Evolutionary conservation across 2,797 vertebrate genomes (phyloP).

Genomic region (Holocentrus rufus): DNA sequence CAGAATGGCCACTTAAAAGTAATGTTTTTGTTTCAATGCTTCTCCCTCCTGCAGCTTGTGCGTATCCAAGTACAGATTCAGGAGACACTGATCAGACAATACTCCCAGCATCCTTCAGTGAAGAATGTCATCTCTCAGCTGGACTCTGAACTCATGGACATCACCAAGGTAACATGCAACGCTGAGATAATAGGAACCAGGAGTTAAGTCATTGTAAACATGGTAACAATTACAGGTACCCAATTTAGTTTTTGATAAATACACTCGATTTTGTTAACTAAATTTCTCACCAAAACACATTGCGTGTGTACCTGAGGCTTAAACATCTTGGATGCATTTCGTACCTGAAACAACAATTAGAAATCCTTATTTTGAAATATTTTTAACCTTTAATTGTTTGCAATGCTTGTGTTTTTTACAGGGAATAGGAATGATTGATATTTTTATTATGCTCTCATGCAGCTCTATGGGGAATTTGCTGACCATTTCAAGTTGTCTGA

Average conservation of each 20-base stretch:
- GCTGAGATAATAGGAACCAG: background rate
- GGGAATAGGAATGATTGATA: too few relatives aligned
- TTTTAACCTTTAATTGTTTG: too few relatives aligned
- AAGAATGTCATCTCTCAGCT: constrained; percentile 91
- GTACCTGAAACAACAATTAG: too few relatives aligned
- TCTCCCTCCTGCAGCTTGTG: constrained; percentile 83
- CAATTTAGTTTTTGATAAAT: too few relatives aligned
- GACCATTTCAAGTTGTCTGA: constrained; percentile 95
- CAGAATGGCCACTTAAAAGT: too few relatives aligned
- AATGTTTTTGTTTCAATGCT: background rate
- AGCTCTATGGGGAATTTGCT: constrained; percentile 98
- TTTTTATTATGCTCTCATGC: background rate
- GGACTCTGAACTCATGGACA: constrained; percentile 96
- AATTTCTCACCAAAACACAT: too few relatives aligned
- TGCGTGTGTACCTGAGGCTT: too few relatives aligned
- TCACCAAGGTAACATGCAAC: constrained; percentile 88
- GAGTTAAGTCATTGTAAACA: background rate
- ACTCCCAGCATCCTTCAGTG: constrained; percentile 92
- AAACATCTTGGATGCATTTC: too few relatives aligned
- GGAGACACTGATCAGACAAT: constrained; percentile 90
- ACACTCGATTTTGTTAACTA: too few relatives aligned
- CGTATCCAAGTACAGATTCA: constrained; percentile 98
- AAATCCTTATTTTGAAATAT: too few relatives aligned
- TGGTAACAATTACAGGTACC: too few relatives aligned
- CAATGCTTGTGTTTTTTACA: too few relatives aligned